Percentiles rank a stretch among this genome's conserved stretches.
These are phyloP conservation scores for Tanaodytes sp. DNA, from an alignment of 2,888 invertebrate genomes.

Conservation along the genomic window DNA sequence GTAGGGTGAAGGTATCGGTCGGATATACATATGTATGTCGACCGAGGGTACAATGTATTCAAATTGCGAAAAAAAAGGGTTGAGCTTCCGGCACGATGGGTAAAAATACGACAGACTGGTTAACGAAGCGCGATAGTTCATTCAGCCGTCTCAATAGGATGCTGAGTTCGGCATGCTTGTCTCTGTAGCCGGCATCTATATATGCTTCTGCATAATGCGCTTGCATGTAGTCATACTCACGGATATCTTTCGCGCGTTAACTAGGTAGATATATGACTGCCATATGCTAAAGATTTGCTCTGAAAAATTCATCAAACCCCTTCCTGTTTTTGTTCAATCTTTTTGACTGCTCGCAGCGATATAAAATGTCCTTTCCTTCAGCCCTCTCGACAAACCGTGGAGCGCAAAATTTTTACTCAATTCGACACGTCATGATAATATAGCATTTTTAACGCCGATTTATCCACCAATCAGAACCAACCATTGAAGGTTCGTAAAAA, in stretches of 20 bases:
- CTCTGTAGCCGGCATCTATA: constrained; percentile 54
- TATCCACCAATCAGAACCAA: too few relatives aligned
- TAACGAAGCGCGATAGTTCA: constrained; percentile 73
- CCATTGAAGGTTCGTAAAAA: too few relatives aligned
- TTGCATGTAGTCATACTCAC: constrained; percentile 52
- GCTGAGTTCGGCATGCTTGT: constrained; percentile 64
- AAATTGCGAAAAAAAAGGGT: constrained; percentile 72
- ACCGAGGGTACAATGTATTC: constrained; percentile 72
- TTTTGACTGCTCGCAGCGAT: constrained; percentile 32
- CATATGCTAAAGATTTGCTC: constrained; percentile 55
- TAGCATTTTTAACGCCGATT: too few relatives aligned
- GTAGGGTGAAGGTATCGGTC: constrained; percentile 65
- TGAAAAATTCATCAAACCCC: constrained; percentile 47
- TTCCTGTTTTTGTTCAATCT: constrained; percentile 39
- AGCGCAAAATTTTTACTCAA: too few relatives aligned
- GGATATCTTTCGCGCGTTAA: constrained; percentile 60
- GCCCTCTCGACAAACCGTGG: constrained; percentile 8
- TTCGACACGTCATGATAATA: too few relatives aligned
- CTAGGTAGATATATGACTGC: constrained; percentile 58
- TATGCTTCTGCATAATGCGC: constrained; percentile 53
- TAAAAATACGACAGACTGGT: constrained; percentile 73
- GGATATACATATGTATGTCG: constrained; percentile 72
- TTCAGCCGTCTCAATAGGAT: constrained; percentile 71
- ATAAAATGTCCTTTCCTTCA: constrained; percentile 17
- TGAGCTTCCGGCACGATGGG: constrained; percentile 69